Percentiles rank a stretch among this genome's conserved stretches.
These are phyloP conservation scores for Saguinus oedipus DNA, from an alignment of 2,797 vertebrate genomes.

Conservation along the genomic window DNA sequence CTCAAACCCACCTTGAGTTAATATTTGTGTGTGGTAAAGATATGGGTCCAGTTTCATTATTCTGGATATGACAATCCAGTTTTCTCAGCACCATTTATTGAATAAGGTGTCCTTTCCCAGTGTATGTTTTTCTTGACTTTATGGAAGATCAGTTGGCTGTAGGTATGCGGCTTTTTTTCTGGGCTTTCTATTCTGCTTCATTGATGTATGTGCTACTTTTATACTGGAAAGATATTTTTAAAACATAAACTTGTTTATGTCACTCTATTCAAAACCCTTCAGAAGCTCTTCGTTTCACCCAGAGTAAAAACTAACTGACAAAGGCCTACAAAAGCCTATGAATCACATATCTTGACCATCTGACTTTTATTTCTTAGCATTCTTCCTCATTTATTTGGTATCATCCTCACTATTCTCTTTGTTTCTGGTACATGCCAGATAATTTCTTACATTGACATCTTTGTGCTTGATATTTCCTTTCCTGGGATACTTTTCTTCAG, in stretches of 20 bases:
- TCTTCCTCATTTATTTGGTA: neutral
- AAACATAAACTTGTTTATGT: neutral
- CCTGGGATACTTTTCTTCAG: neutral
- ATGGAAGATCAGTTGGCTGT: neutral
- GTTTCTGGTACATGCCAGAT: neutral
- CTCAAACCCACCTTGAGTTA: neutral
- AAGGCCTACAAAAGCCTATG: neutral
- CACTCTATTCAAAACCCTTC: neutral
- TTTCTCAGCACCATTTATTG: neutral
- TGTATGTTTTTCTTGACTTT: neutral
- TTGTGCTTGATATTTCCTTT: neutral
- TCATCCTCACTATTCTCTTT: neutral
- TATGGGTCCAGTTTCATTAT: neutral
- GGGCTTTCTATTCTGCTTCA: neutral
- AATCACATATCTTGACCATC: neutral
- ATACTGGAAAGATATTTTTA: neutral
- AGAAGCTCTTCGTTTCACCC: neutral
- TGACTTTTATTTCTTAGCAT: neutral
- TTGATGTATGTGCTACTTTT: neutral
- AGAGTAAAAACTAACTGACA: neutral
- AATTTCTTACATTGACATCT: neutral
- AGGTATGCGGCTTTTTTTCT: neutral
- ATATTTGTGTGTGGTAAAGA: neutral
- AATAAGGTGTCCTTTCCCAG: neutral
- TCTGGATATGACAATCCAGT: neutral